Evolutionary conservation across 2,113 vertebrate species (phyloP), one percentile per base, ranked within the genome.

Genomic region (Brienomyrus longianalis): DNA sequence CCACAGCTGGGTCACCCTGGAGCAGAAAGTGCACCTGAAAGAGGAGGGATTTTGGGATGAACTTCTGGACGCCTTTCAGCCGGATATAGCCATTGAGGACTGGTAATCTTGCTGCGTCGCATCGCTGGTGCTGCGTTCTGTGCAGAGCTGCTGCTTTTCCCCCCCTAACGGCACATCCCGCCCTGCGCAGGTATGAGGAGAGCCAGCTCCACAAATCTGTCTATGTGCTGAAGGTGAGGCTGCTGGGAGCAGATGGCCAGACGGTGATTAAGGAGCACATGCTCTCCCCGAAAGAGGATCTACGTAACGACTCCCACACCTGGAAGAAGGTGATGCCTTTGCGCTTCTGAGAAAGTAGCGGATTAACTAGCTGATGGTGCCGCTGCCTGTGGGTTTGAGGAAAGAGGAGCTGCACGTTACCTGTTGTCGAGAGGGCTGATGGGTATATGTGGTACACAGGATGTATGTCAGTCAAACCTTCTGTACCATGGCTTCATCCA

Each of bases 41-140:
- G 96, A 95, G 0, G 96, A 97, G 90, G 96, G 97, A 88, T 90
- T 98, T 23, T 98, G 97, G 97, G 96, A 96, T 0, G 93, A 96
- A 90, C 93, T 98, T 2, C 92, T 98, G 85, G 97, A 98, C 47
- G 91, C 91, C 0, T 96, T 96, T 90, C 97, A 97, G 92, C 97
- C 97, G 0, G 93, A 96, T 89, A 96, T 98, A 51, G 92, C 94
- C 0, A 52, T 98, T 91, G 94, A 97, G 92, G 97, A 98, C 95
- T 97, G 97, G 97, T 98, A 74, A 21, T 93, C 94, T 31, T 52
- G 21, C 17, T 19, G 45, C 31, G 51, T 86, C 13, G 15, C 83
- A 8, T 62, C 9, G 1, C 31, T 0, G 15, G 70, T 80, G 15
- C 31, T 19, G 31, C 27, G 3, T 39, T 74, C 31, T 2, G 1